Evolutionary conservation across 1,140 invertebrate genomes (phyloP), one percentile per base, ranked within the genome.

Genomic region (Bombus impatiens): DNA sequence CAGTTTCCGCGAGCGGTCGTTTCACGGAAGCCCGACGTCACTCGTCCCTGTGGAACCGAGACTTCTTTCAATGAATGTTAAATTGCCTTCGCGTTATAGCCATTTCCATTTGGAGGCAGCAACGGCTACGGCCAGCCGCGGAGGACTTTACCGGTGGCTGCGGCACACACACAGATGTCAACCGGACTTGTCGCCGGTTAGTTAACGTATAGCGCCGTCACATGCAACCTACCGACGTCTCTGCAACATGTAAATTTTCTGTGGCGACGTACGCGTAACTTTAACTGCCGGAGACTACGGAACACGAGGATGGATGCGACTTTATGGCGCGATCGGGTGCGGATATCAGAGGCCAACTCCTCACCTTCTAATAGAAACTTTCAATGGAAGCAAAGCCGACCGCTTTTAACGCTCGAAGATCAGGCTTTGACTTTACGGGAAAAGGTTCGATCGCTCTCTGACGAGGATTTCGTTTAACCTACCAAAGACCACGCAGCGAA

Each of bases 161-260:
- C 37, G 40, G n/a, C 79, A n/a, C 28, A 62, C 59, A 62, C 59
- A 62, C 78, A 47, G 67, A 90, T 47, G 89, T 90, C 89, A 87
- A 87, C 82, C 67, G 40, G 67, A 28, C 53, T 83, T 88, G 89
- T 90, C 88, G 82, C n/a, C 87, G 79, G 35, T 47, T 37, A 67
- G 71, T 42, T 90, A 90, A 90, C 84, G 75, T 86, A 90, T 90
- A 81, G 89, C 81, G 25, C 53, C 75, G n/a, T 83, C 83, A 62
- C 89, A 90, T 86, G 89, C 89, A 86, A 90, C 80, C 77, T 68
- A 68, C 68, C 77, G 70, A 59, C 62, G 59, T 78, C 53, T 82
- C 59, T 77, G 89, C 72, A 78, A 90, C 87, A 90, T 90, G 89
- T 88, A 90, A 90, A 90, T 90, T 90, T 83, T 88, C 81, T 67